These are phyloP conservation scores for Mimumesa dahlbomi DNA, from an alignment of 2,888 invertebrate genomes.

Conservation along the genomic window DNA sequence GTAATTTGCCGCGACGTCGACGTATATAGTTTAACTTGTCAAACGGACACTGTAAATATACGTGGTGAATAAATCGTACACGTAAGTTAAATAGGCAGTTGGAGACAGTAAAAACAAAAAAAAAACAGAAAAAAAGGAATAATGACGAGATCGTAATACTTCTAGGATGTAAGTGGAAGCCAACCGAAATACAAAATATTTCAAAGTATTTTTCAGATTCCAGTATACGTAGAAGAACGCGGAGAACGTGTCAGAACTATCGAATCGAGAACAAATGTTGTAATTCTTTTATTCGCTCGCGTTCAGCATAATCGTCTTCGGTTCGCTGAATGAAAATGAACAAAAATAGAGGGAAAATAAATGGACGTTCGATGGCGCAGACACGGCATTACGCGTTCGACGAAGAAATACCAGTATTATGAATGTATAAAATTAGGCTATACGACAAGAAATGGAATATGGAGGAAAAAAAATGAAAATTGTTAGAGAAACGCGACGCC, in stretches of 20 bases:
- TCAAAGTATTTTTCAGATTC: conserved; percentile 73
- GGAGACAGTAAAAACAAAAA: conserved; percentile 5
- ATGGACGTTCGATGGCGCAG: conserved; percentile 51
- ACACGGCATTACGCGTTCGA: conserved; percentile 63
- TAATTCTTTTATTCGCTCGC: not conserved
- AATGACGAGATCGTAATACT: conserved; percentile 47
- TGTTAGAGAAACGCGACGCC: conserved; percentile 15
- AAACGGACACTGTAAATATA: conserved; percentile 49
- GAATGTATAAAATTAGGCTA: conserved; percentile 77
- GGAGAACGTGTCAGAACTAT: conserved; percentile 20
- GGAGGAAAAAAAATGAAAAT: conserved; percentile 20
- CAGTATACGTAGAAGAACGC: conserved; percentile 65
- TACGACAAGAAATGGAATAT: conserved; percentile 28
- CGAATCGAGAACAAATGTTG: not conserved
- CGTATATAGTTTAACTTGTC: conserved; percentile 1
- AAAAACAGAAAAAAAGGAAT: no score
- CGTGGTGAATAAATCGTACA: conserved; percentile 6
- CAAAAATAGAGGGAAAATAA: not conserved
- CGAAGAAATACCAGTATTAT: conserved; percentile 80
- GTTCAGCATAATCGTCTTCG: no score
- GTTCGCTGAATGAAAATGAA: not conserved
- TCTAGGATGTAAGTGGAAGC: conserved; percentile 56
- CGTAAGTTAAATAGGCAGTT: conserved; percentile 5
- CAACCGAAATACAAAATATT: conserved; percentile 66
- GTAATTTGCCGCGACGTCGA: conserved; percentile 20